Evolutionary conservation across 1,140 invertebrate species (phyloP), one percentile per base, ranked within the genome.

Genomic region (Solen grandis): DNA sequence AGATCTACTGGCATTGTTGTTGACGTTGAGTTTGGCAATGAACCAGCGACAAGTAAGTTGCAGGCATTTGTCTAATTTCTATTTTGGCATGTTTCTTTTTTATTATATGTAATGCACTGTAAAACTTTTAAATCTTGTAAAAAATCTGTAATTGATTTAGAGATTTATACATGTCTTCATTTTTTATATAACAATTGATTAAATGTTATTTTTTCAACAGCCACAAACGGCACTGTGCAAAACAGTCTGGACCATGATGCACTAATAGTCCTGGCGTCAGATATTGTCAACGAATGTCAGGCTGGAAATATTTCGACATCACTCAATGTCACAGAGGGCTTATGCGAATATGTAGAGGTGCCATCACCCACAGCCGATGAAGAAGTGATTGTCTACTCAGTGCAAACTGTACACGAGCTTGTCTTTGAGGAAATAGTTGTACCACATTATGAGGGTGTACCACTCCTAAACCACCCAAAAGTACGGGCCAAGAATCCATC

Each of bases 21-120:
- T 50, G 33, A 52, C 1, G 29, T 89, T 8, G 88, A 91, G 80
- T 84, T 91, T 16, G 86, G 86, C n/a, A 82, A 91, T 70, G 59
- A 66, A 29, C 88, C 89, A 29, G 14, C 25, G 16, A 16, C 81
- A 25, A 33, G 79, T 83, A 69, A 54, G 72, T 63, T 10, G 54
- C 16, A 2, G n/a, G n/a, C 2, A 60, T 22, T 16, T 60, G 16
- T 60, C 57, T 46, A 19, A 46, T 46, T 46, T 46, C 41, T 46
- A n/a, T n/a, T n/a, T n/a, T n/a, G n/a, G n/a, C n/a, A n/a, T n/a
- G n/a, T n/a, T n/a, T n/a, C n/a, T n/a, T n/a, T n/a, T n/a, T n/a
- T n/a, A n/a, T n/a, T n/a, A n/a, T n/a, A n/a, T n/a, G n/a, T n/a
- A n/a, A n/a, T n/a, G n/a, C n/a, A n/a, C n/a, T n/a, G n/a, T n/a